Evolutionary conservation across 1,140 invertebrate genomes (phyloP), one percentile per base, ranked within the genome.

Genomic region (Sycophila sp.): DNA sequence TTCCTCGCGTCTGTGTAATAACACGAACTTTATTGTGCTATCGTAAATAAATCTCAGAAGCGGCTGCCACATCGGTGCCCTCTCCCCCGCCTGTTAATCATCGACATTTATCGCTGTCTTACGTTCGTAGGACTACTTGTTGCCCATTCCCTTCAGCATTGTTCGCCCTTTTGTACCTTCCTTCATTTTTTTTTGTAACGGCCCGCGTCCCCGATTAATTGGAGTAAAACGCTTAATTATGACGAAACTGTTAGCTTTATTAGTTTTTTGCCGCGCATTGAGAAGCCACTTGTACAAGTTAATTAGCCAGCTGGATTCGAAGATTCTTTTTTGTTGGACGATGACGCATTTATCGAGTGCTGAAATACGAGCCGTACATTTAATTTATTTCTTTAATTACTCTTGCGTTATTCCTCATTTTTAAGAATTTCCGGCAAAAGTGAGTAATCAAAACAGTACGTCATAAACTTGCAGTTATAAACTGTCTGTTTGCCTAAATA

Each of bases 21-120:
- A 55, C n/a, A 58, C 34, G 51, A 64, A 62, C 42, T 51, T 64
- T 64, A 64, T 51, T 64, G 30, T 13, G 24, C 47, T 51, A 55
- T 55, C 42, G 38, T 32, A 40, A 66, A 66, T 55, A 56, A 66
- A 66, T 66, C 17, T n/a, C 11, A 15, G n/a, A n/a, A n/a, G 2
- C 8, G 40, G 15, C 17, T 32, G 36, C 38, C 24, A 8, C 58
- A 32, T 62, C 40, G 8, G 6, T 24, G 11, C 36, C 24, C 19
- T 53, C 22, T 24, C 45, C 34, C 49, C 8, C 10, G 36, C 30
- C 36, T 38, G 30, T 42, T 68, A 59, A 68, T 59, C 55, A 42
- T 8, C 6, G 28, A 59, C 13, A 1, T 40, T 17, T 65, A 66
- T 56, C 38, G 8, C 17, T 42, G 26, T 13, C 34, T 22, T 15